phyloP scores from a whole-genome alignment of 2,113 vertebrate species.

The Odocoileus hemionus region DNA sequence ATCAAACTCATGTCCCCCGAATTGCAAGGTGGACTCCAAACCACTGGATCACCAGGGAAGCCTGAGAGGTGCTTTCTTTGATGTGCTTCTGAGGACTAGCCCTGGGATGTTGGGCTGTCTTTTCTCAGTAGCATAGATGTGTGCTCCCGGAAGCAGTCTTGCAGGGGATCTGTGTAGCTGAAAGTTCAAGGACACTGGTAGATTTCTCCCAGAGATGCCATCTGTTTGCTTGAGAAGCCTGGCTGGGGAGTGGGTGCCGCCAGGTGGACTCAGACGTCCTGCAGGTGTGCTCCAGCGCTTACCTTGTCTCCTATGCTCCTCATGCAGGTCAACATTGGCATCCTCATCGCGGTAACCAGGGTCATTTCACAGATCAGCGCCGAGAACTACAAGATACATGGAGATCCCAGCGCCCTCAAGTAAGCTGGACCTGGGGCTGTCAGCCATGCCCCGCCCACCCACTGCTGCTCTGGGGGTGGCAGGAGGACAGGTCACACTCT shows the following conservation, averaged over 20 bases:
- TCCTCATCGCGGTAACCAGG: slow-evolving; percentile 93
- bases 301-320: background rate
- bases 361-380: slow-evolving; percentile 96
- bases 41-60: background rate
- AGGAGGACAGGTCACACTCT: background rate
- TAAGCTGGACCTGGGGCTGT: slow-evolving; percentile 75
- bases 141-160: background rate
- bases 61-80: background rate
- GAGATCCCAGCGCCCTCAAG: slow-evolving; percentile 94
- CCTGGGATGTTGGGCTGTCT: too few species aligned
- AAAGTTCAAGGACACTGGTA: background rate
- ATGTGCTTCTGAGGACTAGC: background rate
- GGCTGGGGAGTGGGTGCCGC: accelerated
- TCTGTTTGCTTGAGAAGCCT: background rate
- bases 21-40: background rate
- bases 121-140: accelerated
- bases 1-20: accelerated
- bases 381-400: slow-evolving; percentile 93
- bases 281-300: accelerated
- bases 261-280: accelerated
- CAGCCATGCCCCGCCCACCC: accelerated
- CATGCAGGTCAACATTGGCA: slow-evolving; percentile 91
- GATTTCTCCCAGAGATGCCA: accelerated
- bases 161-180: accelerated
- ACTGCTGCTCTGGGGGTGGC: accelerated